Percentiles rank a stretch among this genome's conserved stretches.
These are phyloP conservation scores for Melanostoma scalare DNA, from an alignment of 2,888 invertebrate species.

Conservation along the genomic window DNA sequence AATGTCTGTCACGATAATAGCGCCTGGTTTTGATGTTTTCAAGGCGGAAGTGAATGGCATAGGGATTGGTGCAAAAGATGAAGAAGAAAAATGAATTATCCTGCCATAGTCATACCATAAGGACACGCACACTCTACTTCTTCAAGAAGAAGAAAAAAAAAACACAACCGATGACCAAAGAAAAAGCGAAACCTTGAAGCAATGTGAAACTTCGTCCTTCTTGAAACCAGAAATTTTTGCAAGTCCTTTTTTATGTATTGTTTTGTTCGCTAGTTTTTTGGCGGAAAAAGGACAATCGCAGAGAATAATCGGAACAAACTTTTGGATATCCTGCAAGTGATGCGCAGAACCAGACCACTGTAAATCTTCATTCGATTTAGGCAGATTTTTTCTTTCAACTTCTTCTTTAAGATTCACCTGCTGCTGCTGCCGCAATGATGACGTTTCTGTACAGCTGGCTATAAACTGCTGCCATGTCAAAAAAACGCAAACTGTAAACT, in stretches of 20 bases:
- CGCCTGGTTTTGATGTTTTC: constrained; percentile 69
- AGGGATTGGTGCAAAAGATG: constrained; percentile 67
- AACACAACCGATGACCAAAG: constrained; percentile 52
- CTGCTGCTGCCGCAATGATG: constrained; percentile 43
- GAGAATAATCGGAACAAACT: constrained; percentile 70
- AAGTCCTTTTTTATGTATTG: constrained; percentile 19
- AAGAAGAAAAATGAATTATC: constrained; percentile 70
- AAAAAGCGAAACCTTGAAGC: constrained; percentile 63
- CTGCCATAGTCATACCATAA: constrained; percentile 49
- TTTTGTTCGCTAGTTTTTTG: constrained; percentile 24
- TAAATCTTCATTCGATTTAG: constrained; percentile 69
- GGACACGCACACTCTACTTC: constrained; percentile 37
- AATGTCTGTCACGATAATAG: constrained; percentile 68
- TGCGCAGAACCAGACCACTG: constrained; percentile 48
- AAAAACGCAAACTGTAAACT: constrained; percentile 42
- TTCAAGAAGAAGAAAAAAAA: background rate
- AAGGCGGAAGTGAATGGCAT: constrained; percentile 69
- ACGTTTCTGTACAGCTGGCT: constrained; percentile 30
- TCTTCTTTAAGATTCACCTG: constrained; percentile 57
- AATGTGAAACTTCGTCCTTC: constrained; percentile 67
- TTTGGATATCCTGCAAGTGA: constrained; percentile 68
- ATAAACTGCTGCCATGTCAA: constrained; percentile 7
- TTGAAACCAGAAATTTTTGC: constrained; percentile 25
- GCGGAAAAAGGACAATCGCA: constrained; percentile 60
- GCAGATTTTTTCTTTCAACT: background rate